Base-by-base conservation (phyloP, 2,113 vertebrate species). In the Channa maculata region DNA sequence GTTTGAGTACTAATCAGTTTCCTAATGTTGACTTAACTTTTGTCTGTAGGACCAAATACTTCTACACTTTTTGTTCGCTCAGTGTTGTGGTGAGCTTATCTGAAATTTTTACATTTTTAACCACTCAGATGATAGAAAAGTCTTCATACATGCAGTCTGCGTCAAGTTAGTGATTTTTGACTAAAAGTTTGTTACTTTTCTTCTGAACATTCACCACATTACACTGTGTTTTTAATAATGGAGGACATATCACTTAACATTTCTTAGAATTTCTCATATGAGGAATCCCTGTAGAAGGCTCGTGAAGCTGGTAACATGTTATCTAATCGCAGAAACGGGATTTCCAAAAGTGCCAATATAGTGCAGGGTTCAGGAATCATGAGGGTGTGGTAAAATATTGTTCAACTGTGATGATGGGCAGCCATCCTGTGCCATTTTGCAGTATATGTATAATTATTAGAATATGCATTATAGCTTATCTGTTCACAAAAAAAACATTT, bases 351-450 rank as follows among this genome's bases (percentile, higher is more conserved):
- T 91, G 90, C 90, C 91, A 92, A 89, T 87, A 54, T 14, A 73
- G 43, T 36, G 37, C 12, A 73, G 43, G 38, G 37, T 78, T 77
- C 37, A 65, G 48, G 48, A 79, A 43, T 82, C 58, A 70, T 2
- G 37, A 62, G n/a, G 62, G 51, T 45, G 52, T 13, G 37, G 44
- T 55, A 13, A 57, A 50, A 44, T 50, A 62, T 24, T 61, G 61
- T 67, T 75, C 41, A 75, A 82, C 88, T 80, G 86, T 87, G 81
- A 80, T 6, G 58, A 82, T 54, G 75, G 69, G 71, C 77, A 75
- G 86, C 78, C 83, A 80, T 84, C 60, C 77, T 66, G 91, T 91
- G 91, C 91, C 90, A 89, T 83, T 88, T 88, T 88, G 44, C 83
- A 80, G 61, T 86, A 83, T 52, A 75, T 71, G 74, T 83, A 75